These are phyloP conservation scores for Leptobrachium leishanense DNA, from an alignment of 2,113 vertebrate species.

Conservation along the genomic window DNA sequence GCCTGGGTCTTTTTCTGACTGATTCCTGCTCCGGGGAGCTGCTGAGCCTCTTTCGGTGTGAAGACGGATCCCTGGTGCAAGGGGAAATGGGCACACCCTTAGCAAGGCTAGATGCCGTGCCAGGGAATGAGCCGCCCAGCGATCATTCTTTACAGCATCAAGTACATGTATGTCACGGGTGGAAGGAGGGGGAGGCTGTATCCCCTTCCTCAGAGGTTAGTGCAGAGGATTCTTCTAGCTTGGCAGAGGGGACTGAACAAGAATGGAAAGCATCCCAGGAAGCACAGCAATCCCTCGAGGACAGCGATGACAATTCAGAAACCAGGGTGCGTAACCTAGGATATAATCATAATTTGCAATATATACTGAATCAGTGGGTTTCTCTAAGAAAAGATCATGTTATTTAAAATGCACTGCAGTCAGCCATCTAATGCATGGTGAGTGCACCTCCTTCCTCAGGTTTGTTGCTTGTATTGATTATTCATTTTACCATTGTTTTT, in stretches of 20 bases:
- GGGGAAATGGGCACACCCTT: neutral
- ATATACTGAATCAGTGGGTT: too few species aligned
- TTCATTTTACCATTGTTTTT: too few species aligned
- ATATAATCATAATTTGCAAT: too few species aligned
- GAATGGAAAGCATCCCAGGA: neutral
- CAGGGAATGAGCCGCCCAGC: conserved; percentile 25
- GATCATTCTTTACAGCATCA: conserved; percentile 15
- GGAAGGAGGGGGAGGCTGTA: neutral
- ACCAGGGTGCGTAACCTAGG: too few species aligned
- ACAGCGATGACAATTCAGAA: neutral
- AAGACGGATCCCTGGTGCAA: conserved; percentile 51
- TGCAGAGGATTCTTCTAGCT: conserved; percentile 52
- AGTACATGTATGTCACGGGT: neutral
- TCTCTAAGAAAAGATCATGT: too few species aligned
- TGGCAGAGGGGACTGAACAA: conserved; percentile 34
- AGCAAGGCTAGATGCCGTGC: conserved; percentile 17
- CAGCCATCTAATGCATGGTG: too few species aligned
- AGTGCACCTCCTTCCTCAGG: too few species aligned
- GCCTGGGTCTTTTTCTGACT: conserved; percentile 76
- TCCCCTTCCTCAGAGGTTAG: conserved; percentile 28
- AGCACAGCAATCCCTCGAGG: neutral
- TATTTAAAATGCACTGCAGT: too few species aligned
- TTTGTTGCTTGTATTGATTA: too few species aligned
- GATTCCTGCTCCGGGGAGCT: conserved; percentile 75
- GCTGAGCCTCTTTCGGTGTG: conserved; percentile 72